Conservation (phyloP, 2,888 invertebrate genomes). For the Pachycephus smyrnensis region DNA sequence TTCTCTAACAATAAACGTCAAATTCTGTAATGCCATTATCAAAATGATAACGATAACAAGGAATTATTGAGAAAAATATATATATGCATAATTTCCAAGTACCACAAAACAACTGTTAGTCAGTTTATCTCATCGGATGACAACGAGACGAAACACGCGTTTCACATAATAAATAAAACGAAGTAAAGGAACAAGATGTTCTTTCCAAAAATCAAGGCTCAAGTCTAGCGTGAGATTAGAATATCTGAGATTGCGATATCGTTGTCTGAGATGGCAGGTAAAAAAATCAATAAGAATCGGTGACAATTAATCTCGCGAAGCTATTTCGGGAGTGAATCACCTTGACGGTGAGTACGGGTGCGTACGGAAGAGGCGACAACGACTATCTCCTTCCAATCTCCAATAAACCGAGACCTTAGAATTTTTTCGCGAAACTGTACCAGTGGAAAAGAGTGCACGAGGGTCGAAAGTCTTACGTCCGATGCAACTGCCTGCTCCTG, state of each 20-base stretch:
- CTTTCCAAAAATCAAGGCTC: neutral
- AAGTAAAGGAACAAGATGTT: constrained; percentile 1
- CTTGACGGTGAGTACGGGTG: constrained; percentile 40
- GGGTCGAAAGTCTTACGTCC: constrained; percentile 35
- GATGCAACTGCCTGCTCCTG: constrained; percentile 11
- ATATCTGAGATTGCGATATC: neutral
- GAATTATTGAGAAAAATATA: neutral
- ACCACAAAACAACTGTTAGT: neutral
- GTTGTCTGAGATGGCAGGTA: neutral
- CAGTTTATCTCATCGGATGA: neutral
- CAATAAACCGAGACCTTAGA: constrained; percentile 43
- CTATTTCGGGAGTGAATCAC: constrained; percentile 55
- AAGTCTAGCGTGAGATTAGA: neutral
- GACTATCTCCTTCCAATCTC: constrained; percentile 45
- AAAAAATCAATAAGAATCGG: constrained; percentile 3
- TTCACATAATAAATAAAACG: neutral
- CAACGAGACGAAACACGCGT: neutral
- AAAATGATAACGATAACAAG: neutral
- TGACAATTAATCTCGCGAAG: constrained; percentile 43
- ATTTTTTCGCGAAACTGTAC: constrained; percentile 43
- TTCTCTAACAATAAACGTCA: neutral
- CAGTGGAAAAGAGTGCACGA: constrained; percentile 35
- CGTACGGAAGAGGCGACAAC: constrained; percentile 33
- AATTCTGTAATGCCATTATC: neutral
- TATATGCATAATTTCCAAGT: neutral